Percentiles rank a stretch among this genome's conserved stretches.
phyloP scores from a whole-genome alignment of 1,140 invertebrate genomes.

The Pseudobourletiella spinata region DNA sequence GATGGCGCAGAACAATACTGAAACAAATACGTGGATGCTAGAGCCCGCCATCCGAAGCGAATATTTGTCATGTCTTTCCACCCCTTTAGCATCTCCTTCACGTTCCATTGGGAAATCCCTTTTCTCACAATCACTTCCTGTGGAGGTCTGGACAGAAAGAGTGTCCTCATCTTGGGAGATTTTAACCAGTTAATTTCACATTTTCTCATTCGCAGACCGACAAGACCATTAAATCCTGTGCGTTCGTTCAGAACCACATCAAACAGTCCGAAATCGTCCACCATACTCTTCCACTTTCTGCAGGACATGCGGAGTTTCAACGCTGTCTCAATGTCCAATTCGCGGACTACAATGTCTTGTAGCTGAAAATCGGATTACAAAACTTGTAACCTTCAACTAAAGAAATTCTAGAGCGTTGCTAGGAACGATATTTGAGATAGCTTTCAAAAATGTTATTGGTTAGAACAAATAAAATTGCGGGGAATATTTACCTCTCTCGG shows the following conservation, averaged over 20 bases:
- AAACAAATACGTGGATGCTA: neutral
- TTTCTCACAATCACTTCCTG: neutral
- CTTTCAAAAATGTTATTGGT: too few species aligned
- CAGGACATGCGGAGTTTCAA: neutral
- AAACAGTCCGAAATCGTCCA: neutral
- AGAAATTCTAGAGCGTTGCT: too few species aligned
- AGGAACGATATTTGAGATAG: too few species aligned
- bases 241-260: neutral
- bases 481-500: neutral
- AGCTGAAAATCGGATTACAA: too few species aligned
- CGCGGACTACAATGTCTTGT: neutral
- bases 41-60: neutral
- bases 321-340: neutral
- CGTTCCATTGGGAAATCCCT: constrained; percentile 6
- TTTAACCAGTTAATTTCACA: neutral
- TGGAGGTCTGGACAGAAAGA: neutral
- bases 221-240: neutral
- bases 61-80: neutral
- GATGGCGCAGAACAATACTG: neutral
- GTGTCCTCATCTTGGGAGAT: neutral
- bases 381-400: too few species aligned
- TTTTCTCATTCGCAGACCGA: neutral
- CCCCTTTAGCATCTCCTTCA: neutral
- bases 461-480: too few species aligned
- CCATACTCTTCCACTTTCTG: neutral